Percentiles rank a stretch among this genome's conserved stretches.
Conservation (phyloP, 1,140 invertebrate genomes). For the Ylistrum balloti region DNA sequence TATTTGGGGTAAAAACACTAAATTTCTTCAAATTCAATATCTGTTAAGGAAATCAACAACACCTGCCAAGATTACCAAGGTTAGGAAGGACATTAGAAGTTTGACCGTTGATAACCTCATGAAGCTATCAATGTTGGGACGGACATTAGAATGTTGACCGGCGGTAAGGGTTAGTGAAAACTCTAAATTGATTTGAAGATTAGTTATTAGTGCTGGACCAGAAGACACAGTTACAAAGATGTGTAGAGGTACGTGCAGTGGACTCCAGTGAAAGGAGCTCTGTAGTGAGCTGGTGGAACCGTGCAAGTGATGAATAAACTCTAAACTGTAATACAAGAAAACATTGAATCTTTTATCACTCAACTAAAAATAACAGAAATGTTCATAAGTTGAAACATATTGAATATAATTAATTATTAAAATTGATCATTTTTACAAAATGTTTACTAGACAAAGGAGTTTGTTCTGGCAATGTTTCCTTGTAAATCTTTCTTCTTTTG, state of each 20-base stretch:
- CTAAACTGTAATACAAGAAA: conserved; percentile 57
- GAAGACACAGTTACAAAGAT: neutral
- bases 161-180: neutral
- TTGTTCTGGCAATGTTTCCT: too few species aligned
- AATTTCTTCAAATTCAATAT: too few species aligned
- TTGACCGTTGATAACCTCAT: neutral
- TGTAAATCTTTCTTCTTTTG: too few species aligned
- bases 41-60: too few species aligned
- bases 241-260: conserved; percentile 62
- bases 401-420: too few species aligned
- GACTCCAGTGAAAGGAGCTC: conserved; percentile 63
- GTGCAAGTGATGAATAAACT: conserved; percentile 55
- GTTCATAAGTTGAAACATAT: too few species aligned
- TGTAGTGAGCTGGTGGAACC: conserved; percentile 60
- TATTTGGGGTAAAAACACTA: too few species aligned
- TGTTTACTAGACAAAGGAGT: too few species aligned
- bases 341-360: neutral
- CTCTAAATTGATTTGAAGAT: neutral
- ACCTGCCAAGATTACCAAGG: too few species aligned
- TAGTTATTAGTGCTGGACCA: neutral
- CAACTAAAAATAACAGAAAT: neutral
- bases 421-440: too few species aligned
- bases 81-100: too few species aligned
- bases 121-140: neutral
- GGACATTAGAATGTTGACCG: neutral